These are phyloP conservation scores for Drosophila nr. fundita DNA, from an alignment of 2,888 invertebrate genomes.

Conservation along the genomic window DNA sequence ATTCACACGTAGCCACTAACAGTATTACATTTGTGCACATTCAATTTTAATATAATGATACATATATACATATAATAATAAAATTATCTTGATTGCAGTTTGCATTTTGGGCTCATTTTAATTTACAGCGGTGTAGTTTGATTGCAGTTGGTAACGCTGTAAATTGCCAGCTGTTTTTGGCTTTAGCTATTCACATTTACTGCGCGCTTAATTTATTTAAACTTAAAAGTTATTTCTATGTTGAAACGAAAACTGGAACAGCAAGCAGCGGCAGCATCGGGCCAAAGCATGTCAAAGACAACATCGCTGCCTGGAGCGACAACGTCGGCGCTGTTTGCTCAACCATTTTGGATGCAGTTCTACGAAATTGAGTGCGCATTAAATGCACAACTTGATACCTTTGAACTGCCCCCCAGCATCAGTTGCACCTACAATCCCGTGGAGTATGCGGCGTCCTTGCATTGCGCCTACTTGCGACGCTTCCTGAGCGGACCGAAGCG, in stretches of 20 bases:
- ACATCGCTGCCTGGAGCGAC: conserved; percentile 10
- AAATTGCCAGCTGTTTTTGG: conserved; percentile 1
- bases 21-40: conserved; percentile 17
- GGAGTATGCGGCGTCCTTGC: conserved; percentile 92
- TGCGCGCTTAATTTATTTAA: conserved; percentile 12
- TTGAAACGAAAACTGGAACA: conserved; percentile 56
- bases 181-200: background rate
- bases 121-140: background rate
- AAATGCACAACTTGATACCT: conserved; percentile 53
- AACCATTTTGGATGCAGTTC: conserved; percentile 78
- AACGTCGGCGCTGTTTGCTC: conserved; percentile 45
- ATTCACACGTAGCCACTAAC: conserved; percentile 40
- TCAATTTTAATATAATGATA: conserved; percentile 1
- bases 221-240: conserved; percentile 33
- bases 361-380: conserved; percentile 77
- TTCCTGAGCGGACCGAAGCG: conserved; percentile 89
- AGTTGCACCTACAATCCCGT: conserved; percentile 92
- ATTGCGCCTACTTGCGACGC: conserved; percentile 90
- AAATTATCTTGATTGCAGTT: conserved; percentile 23
- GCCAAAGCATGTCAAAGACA: conserved; percentile 4
- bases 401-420: conserved; percentile 50
- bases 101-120: conserved; percentile 19
- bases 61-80: conserved; percentile 24
- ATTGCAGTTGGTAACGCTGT: conserved; percentile 24
- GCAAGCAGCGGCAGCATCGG: conserved; percentile 9